These are phyloP conservation scores for Chaenogobius annularis DNA, from an alignment of 2,113 vertebrate species.

Conservation along the genomic window DNA sequence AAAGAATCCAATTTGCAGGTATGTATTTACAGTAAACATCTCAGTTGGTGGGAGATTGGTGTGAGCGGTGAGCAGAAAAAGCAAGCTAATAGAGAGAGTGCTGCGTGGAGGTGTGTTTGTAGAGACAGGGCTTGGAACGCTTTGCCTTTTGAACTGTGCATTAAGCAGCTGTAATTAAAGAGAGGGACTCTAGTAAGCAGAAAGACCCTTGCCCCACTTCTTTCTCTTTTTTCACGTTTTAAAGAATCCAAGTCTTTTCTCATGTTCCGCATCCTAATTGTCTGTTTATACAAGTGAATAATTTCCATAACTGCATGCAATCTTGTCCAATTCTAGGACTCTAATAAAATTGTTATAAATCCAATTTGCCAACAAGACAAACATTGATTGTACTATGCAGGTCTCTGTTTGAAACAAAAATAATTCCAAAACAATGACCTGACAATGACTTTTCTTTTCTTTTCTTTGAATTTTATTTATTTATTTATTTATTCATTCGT, in stretches of 20 bases:
- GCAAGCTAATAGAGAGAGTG: not conserved
- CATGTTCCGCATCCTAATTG: not conserved
- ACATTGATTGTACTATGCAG: not conserved
- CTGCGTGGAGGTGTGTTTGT: constrained; percentile 12
- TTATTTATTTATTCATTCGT: too few species aligned
- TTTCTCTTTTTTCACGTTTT: too few species aligned
- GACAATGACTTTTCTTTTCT: too few species aligned
- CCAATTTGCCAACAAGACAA: not conserved
- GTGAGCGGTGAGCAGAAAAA: not conserved
- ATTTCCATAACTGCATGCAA: not conserved
- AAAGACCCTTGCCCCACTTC: constrained; percentile 62
- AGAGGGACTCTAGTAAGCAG: constrained; percentile 74
- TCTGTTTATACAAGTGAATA: not conserved
- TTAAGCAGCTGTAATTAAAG: constrained; percentile 67
- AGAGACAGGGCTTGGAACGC: constrained; percentile 4
- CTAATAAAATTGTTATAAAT: not conserved
- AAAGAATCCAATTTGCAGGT: constrained; percentile 45
- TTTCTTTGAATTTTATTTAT: too few species aligned
- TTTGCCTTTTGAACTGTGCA: constrained; percentile 39
- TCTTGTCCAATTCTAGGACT: not conserved
- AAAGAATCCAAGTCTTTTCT: constrained; percentile 2
- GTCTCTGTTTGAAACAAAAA: too few species aligned
- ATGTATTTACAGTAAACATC: constrained; percentile 42
- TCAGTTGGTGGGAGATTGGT: constrained; percentile 4
- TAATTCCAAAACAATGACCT: too few species aligned